phyloP scores from a whole-genome alignment of 2,888 invertebrate genomes.

The Sphaeridia pumilis region DNA sequence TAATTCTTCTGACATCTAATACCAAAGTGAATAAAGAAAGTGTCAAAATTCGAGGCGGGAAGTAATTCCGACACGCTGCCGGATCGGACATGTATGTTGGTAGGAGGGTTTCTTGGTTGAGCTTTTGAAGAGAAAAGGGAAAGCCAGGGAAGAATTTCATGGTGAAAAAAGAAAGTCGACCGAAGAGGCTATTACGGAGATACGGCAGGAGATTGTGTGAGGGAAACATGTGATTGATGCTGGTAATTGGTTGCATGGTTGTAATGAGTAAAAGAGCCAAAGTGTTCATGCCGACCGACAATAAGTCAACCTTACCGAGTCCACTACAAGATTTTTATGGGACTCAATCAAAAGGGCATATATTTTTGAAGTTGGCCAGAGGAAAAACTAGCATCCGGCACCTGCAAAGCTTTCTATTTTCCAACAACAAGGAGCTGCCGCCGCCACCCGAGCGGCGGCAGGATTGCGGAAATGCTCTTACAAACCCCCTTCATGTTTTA shows the following conservation, averaged over 20 bases:
- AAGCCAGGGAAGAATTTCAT: no score
- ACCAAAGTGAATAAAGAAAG: no score
- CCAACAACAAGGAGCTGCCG: neutral
- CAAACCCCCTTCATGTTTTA: constrained; percentile 2
- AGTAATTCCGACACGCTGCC: no score
- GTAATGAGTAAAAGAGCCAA: neutral
- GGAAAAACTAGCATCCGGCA: constrained; percentile 1
- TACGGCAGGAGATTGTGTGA: neutral
- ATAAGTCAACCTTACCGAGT: constrained; percentile 1
- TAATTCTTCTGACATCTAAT: no score
- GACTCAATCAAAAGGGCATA: constrained; percentile 4
- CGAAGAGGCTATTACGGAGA: constrained; percentile 1
- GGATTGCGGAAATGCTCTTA: constrained; percentile 1
- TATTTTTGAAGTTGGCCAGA: neutral
- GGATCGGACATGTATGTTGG: no score
- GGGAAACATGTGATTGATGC: constrained; percentile 2
- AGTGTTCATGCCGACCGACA: neutral
- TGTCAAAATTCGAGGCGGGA: no score
- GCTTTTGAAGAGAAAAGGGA: no score
- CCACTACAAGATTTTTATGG: constrained; percentile 1
- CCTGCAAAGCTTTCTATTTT: no score
- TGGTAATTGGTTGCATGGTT: constrained; percentile 3
- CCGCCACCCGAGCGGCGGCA: neutral
- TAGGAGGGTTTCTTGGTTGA: no score
- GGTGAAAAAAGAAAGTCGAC: no score